Conservation (phyloP, 2,888 invertebrate species). For the Chloromyia formosa region DNA sequence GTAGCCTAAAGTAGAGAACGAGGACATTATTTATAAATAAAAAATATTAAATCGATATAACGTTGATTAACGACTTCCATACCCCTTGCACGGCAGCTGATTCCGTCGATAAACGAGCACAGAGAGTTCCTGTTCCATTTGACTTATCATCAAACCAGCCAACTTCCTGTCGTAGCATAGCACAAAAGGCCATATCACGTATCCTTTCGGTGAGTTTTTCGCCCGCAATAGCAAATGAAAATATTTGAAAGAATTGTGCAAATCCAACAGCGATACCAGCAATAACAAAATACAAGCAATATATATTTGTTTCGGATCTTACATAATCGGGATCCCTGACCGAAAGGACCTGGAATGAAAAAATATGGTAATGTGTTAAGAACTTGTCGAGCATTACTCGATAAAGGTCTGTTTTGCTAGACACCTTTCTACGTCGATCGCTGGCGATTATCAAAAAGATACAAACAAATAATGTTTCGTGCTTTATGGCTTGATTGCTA, state of each 20-base stretch:
- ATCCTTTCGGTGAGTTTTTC: no score
- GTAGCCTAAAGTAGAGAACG: conserved; percentile 76
- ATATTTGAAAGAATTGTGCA: conserved; percentile 71
- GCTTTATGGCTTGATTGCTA: no score
- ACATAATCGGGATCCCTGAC: conserved; percentile 66
- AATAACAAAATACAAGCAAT: conserved; percentile 73
- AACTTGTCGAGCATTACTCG: no score
- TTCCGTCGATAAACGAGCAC: conserved; percentile 79
- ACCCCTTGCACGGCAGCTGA: conserved; percentile 82
- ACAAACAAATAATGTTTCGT: no score
- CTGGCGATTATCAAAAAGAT: no score
- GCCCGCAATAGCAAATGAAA: no score
- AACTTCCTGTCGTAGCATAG: conserved; percentile 77
- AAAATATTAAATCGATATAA: no score
- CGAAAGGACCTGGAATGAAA: conserved; percentile 66
- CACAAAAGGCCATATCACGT: conserved; percentile 71
- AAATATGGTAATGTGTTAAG: no score
- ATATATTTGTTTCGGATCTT: conserved; percentile 68
- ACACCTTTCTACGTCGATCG: no score
- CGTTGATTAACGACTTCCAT: no score
- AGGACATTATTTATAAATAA: no score
- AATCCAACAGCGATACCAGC: conserved; percentile 73
- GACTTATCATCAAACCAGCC: conserved; percentile 77
- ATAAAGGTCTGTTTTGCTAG: no score
- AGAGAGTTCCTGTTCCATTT: conserved; percentile 78